Evolutionary conservation across 2,113 vertebrate species (phyloP).

Genomic region (Gadus chalcogrammus): DNA sequence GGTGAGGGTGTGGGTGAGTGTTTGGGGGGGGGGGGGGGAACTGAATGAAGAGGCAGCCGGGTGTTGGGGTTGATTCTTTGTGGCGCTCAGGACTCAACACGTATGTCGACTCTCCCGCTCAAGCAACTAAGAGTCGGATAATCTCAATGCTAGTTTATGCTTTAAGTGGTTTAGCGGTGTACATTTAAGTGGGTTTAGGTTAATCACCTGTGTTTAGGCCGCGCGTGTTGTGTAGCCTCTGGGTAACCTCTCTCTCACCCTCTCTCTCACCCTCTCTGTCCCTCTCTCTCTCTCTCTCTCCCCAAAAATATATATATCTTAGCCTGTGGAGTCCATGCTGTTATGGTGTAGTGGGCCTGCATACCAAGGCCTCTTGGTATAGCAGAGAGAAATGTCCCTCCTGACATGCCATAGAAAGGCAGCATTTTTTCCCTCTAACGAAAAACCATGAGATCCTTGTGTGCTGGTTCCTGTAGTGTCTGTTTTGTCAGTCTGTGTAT

Average conservation of each 20-base stretch:
- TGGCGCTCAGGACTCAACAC: not conserved
- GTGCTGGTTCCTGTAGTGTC: not conserved
- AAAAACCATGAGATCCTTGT: too few relatives aligned
- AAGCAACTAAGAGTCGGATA: not conserved
- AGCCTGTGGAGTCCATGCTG: too few relatives aligned
- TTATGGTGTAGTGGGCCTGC: too few relatives aligned
- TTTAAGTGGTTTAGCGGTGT: slow-evolving; percentile 43
- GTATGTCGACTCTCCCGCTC: not conserved
- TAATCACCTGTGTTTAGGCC: slow-evolving; percentile 46
- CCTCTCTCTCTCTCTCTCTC: too few relatives aligned
- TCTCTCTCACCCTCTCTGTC: not conserved
- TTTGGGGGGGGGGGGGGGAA: too few relatives aligned
- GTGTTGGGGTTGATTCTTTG: not conserved
- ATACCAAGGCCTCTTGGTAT: too few relatives aligned
- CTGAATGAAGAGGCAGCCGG: not conserved
- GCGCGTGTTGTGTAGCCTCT: slow-evolving; percentile 31
- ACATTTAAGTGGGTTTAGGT: slow-evolving; percentile 52
- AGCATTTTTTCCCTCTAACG: too few relatives aligned
- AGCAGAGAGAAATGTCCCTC: too few relatives aligned
- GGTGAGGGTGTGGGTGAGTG: not conserved
- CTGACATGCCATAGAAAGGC: too few relatives aligned
- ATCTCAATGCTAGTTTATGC: slow-evolving; percentile 25
- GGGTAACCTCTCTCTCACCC: slow-evolving; percentile 8
- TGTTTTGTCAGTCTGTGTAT: not conserved
- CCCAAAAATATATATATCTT: too few relatives aligned